Base-by-base conservation (phyloP, 2,113 vertebrate genomes). In the Choloepus hoffmanni region DNA sequence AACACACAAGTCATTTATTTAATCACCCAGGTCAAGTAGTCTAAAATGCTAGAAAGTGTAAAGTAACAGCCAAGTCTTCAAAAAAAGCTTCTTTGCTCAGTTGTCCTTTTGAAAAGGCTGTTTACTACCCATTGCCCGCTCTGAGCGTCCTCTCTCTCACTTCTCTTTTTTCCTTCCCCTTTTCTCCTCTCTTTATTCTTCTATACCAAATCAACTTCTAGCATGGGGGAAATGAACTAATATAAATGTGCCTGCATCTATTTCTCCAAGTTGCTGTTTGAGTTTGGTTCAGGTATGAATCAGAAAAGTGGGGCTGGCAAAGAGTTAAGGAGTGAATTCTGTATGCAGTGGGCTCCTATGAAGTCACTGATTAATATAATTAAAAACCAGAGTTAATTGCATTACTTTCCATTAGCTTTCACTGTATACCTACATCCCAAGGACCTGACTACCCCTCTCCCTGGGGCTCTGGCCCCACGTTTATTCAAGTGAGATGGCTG, bases 321-420 rank as follows among this genome's bases (percentile, higher is more conserved):
- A 91, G 86, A 84, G 96, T 79, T 79, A 83, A 91, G 82, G 90
- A 98, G 95, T 95, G 97, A 98, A 97, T 97, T 97, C 50, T 16
- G 33, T 55, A 95, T 95, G 85, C 94, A 85, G 97, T 95, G 96
- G 93, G 97, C 96, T 97, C 96, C 97, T 95, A 98, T 98, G 98
- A 98, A 98, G 97, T 96, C 95, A 98, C 95, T 97, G 97, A 98
- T 98, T 98, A 98, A 98, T 98, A 98, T 98, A 98, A 99, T 99
- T 98, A 98, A 98, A 99, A 98, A 97, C 95, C 96, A 60, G 3
- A 88, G 98, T 98, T 98, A 98, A 98, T 98, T 98, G 97, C 93
- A 98, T 98, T 98, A 97, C 97, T 87, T 98, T 98, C 98, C 98
- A 98, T 98, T 98, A 98, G 98, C 97, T 98, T 97, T 92, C 97